A percentile compares a stretch with the other conserved stretches of the same genome.
Evolutionary conservation across 2,797 vertebrate species (phyloP).

Genomic region (Eulemur mongoz): DNA sequence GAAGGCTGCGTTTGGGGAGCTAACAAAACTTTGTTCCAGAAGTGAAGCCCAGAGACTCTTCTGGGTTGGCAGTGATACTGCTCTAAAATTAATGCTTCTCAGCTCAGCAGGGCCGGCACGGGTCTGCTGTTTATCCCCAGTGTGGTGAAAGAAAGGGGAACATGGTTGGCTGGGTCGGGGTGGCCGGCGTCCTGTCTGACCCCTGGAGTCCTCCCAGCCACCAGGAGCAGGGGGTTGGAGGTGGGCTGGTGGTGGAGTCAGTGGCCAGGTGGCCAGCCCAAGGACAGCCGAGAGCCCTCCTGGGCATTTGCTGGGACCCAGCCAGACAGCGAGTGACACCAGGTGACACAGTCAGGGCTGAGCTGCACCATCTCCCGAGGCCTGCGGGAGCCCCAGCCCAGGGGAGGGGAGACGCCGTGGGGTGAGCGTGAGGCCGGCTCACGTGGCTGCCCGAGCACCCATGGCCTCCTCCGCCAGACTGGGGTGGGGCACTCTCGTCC

Average conservation of each 20-base stretch:
- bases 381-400: neutral
- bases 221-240: neutral
- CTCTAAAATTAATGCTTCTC: neutral
- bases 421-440: neutral
- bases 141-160: accelerated
- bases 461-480: neutral
- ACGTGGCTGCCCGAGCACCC: too few species aligned
- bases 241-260: too few species aligned
- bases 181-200: accelerated
- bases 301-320: neutral
- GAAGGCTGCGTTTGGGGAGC: neutral
- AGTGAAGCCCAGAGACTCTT: neutral
- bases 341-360: neutral
- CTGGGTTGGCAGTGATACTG: neutral
- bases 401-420: neutral
- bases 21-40: neutral
- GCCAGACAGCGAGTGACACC: neutral
- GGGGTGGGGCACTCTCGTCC: neutral
- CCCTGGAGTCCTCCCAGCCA: neutral
- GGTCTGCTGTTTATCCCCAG: neutral
- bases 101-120: accelerated
- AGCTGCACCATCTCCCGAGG: neutral
- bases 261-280: too few species aligned
- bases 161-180: neutral
- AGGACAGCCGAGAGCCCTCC: neutral